Conservation (phyloP, 53 echinoderm and acorn worm species). For the Patiria pectinifera region DNA sequence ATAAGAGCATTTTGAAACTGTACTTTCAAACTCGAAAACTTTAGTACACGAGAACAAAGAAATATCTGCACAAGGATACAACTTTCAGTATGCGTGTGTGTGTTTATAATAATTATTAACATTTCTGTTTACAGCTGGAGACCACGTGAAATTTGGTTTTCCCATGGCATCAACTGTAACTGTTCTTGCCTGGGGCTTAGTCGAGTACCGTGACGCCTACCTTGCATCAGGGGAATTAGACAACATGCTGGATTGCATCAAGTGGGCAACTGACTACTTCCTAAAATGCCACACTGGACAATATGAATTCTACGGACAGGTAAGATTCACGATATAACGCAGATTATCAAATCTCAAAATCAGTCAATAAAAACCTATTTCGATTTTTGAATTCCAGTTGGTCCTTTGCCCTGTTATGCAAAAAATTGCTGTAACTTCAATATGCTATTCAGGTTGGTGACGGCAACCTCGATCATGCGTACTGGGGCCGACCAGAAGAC, state of each 20-base stretch:
- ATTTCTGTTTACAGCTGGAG: slow-evolving; percentile 69
- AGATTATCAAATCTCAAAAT: background rate
- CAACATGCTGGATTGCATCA: slow-evolving; percentile 70
- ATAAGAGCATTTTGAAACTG: no score
- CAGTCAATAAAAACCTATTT: background rate
- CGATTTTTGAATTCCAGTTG: no score
- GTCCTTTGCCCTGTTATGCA: no score
- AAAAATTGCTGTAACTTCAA: no score
- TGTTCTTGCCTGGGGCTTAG: slow-evolving; percentile 81
- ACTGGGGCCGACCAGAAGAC: slow-evolving; percentile 88
- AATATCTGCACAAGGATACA: no score
- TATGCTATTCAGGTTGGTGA: slow-evolving; percentile 71
- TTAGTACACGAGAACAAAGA: no score
- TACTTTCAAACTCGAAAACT: no score
- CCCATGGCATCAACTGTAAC: slow-evolving; percentile 79
- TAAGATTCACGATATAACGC: background rate
- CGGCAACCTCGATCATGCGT: slow-evolving; percentile 71
- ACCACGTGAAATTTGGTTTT: slow-evolving; percentile 81
- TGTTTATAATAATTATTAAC: background rate
- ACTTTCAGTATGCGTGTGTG: no score
- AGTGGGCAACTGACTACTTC: slow-evolving; percentile 93
- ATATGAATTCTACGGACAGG: slow-evolving; percentile 82
- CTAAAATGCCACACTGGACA: slow-evolving; percentile 75
- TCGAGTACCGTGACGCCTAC: slow-evolving; percentile 80
- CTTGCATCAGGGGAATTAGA: slow-evolving; percentile 63